Evolutionary conservation across 2,113 vertebrate genomes (phyloP).

Genomic region (Capreolus pygargus): DNA sequence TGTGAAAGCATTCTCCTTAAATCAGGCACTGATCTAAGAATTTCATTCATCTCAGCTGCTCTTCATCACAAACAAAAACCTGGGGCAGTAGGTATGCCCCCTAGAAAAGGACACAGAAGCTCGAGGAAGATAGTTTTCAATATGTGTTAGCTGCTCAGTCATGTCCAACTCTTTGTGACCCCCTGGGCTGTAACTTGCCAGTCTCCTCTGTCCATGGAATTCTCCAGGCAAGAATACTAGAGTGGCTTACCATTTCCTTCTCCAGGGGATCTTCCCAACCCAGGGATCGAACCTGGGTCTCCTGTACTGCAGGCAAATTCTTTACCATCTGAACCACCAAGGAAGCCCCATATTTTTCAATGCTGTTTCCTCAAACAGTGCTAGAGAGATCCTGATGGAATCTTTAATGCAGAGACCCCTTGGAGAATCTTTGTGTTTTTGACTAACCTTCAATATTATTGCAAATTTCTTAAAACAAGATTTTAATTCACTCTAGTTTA

Average conservation of each 20-base stretch:
- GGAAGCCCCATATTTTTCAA: not conserved
- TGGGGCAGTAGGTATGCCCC: not conserved
- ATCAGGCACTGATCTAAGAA: not conserved
- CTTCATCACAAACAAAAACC: not conserved
- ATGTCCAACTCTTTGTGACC: not conserved
- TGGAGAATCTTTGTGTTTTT: not conserved
- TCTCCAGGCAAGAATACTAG: not conserved
- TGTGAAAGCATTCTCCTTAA: not conserved
- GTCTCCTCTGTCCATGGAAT: not conserved
- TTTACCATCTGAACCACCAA: not conserved
- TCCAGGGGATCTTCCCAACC: not conserved
- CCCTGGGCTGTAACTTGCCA: not conserved
- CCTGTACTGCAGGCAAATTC: not conserved
- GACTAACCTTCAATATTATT: not conserved
- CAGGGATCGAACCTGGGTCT: not conserved
- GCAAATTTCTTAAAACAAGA: conserved; percentile 28
- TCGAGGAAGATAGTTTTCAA: not conserved
- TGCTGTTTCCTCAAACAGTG: not conserved
- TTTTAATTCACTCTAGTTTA: conserved; percentile 26
- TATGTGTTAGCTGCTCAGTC: not conserved
- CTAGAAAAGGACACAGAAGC: not conserved
- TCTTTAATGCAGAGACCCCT: not conserved
- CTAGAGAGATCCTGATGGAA: not conserved
- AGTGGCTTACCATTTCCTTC: not conserved
- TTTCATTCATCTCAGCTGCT: not conserved